Percentiles rank a stretch among this genome's conserved stretches.
phyloP scores from a whole-genome alignment of 1,140 invertebrate genomes.

The Elymnias hypermnestra region DNA sequence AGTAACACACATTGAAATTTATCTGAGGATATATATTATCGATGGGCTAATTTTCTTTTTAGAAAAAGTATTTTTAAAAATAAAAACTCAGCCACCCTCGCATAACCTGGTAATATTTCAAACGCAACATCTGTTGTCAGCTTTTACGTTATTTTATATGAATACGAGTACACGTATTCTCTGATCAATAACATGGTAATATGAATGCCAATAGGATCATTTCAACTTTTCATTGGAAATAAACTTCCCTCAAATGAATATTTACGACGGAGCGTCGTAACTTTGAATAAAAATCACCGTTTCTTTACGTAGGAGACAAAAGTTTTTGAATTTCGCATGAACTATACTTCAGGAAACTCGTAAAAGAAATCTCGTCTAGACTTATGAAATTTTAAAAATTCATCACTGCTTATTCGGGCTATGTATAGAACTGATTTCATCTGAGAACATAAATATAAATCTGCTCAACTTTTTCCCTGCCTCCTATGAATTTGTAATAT shows the following conservation, averaged over 20 bases:
- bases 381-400: slow-evolving; percentile 4
- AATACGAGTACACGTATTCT: slow-evolving; percentile 13
- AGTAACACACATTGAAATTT: too few relatives aligned
- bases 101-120: not conserved
- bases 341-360: slow-evolving; percentile 7
- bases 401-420: not conserved
- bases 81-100: too few relatives aligned
- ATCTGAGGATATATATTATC: too few relatives aligned
- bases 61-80: too few relatives aligned
- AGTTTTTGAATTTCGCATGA: slow-evolving; percentile 15
- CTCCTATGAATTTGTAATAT: too few relatives aligned
- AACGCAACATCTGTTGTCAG: too few relatives aligned
- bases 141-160: slow-evolving; percentile 7
- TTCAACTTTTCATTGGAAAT: slow-evolving; percentile 37
- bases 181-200: slow-evolving; percentile 26
- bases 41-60: too few relatives aligned
- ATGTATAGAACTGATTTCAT: not conserved
- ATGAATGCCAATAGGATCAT: slow-evolving; percentile 34
- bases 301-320: slow-evolving; percentile 19
- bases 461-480: too few relatives aligned
- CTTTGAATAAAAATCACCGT: slow-evolving; percentile 34
- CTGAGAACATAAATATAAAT: not conserved
- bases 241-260: slow-evolving; percentile 38
- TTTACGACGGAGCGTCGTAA: slow-evolving; percentile 33
- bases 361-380: slow-evolving; percentile 12